Evolutionary conservation across 2,888 invertebrate genomes (phyloP).

Genomic region (Polylopha cassiicola): DNA sequence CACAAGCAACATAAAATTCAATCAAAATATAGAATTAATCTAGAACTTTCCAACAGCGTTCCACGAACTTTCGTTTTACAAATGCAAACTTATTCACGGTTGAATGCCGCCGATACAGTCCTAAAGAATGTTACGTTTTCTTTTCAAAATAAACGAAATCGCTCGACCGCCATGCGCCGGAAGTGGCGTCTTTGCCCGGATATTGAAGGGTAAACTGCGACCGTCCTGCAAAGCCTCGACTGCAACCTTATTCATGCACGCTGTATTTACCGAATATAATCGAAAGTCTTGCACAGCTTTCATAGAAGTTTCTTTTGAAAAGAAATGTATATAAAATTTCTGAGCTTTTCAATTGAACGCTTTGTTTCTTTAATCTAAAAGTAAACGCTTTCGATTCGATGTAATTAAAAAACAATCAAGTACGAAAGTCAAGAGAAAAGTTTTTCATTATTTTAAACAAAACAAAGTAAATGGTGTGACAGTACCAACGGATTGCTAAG

Average conservation of each 20-base stretch:
- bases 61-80: no score
- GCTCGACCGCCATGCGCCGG: constrained; percentile 29
- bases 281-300: not conserved
- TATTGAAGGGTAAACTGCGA: constrained; percentile 41
- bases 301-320: constrained; percentile 7
- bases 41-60: no score
- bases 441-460: no score
- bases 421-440: no score
- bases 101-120: constrained; percentile 12
- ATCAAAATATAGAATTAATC: no score
- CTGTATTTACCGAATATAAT: constrained; percentile 16
- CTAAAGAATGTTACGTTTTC: constrained; percentile 37
- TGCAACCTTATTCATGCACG: constrained; percentile 17
- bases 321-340: no score
- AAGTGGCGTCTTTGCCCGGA: constrained; percentile 37
- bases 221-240: constrained; percentile 9
- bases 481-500: no score
- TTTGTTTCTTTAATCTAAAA: no score
- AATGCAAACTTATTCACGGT: constrained; percentile 8
- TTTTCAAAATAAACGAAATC: constrained; percentile 33
- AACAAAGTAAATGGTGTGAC: no score
- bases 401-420: no score
- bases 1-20: no score
- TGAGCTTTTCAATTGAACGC: constrained; percentile 1
- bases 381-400: no score